Conservation (phyloP, 2,888 invertebrate species). For the Tillus elongatus region DNA sequence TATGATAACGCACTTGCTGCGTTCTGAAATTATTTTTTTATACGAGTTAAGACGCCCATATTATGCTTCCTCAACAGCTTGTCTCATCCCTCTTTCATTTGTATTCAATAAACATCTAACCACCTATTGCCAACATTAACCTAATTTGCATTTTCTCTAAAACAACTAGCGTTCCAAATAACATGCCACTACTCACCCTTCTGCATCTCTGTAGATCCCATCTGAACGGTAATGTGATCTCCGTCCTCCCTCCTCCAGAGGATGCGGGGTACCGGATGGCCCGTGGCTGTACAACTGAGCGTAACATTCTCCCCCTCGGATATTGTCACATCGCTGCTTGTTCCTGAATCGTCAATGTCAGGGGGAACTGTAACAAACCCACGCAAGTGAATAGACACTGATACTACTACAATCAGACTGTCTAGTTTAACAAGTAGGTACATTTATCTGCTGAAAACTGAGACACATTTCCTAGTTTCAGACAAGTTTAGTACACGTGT, state of each 20-base stretch:
- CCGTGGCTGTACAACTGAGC: slow-evolving; percentile 49
- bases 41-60: too few relatives aligned
- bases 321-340: slow-evolving; percentile 52
- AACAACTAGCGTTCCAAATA: too few relatives aligned
- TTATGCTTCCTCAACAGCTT: too few relatives aligned
- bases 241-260: slow-evolving; percentile 53
- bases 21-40: too few relatives aligned
- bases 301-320: slow-evolving; percentile 54
- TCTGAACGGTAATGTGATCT: slow-evolving; percentile 39
- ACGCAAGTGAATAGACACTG: neutral
- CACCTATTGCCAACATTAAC: too few relatives aligned
- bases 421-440: neutral
- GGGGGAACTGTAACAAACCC: slow-evolving; percentile 47
- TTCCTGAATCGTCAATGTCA: slow-evolving; percentile 51
- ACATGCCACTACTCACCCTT: slow-evolving; percentile 35
- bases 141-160: too few relatives aligned
- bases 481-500: too few relatives aligned
- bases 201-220: slow-evolving; percentile 36
- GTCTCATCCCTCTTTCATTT: too few relatives aligned
- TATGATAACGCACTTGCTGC: too few relatives aligned
- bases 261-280: slow-evolving; percentile 50
- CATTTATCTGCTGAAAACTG: slow-evolving; percentile 4
- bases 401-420: slow-evolving; percentile 1
- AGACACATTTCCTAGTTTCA: too few relatives aligned
- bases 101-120: too few relatives aligned